Evolutionary conservation across 2,888 invertebrate genomes (phyloP), one percentile per base, ranked within the genome.

Genomic region (Scaptomyza cyrtandrae): DNA sequence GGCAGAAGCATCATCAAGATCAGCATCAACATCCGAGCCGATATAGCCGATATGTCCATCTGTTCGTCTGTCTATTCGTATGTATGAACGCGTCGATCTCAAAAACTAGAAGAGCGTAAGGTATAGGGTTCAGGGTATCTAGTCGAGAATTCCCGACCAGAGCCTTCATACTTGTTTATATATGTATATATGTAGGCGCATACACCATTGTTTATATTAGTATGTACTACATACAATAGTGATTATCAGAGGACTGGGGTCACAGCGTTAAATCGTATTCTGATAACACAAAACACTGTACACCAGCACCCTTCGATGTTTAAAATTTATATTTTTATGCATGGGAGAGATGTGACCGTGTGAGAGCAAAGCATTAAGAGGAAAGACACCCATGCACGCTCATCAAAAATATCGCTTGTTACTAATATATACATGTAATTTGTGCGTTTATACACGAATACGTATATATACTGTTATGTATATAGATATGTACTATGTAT

Each of bases 261-360:
- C 49, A 45, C 50, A 43, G 45, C 45, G 60, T 55, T 52, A 41
- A 72, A 57, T 58, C 57, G 46, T 67, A 45, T 39, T 55, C 59
- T 60, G 78, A 78, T 78, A 68, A 56, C 54, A 45, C 39, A 58
- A 60, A 58, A 46, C 54, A 14, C 31, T 46, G 16, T 58, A 44
- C 44, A 62, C 41, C 55, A 53, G 19, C 43, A 69, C 54, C 64
- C 57, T 57, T 59, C 53, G 37, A 33, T 49, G 48, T 29, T 58
- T 35, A 44, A 66, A 56, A 46, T 56, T 65, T 14, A 67, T 50
- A 37, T 65, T 63, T 63, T 62, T 55, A 56, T 62, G 57, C 59
- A 67, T 63, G 60, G 46, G 80, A 80, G 57, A 56, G 13, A 55
- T 31, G 39, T 19, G 43, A 39, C 35, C 58, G 55, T 50, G 33